A percentile compares a stretch with the other conserved stretches of the same genome.
Evolutionary conservation across 2,797 vertebrate species (phyloP).

Genomic region (Otus scops): DNA sequence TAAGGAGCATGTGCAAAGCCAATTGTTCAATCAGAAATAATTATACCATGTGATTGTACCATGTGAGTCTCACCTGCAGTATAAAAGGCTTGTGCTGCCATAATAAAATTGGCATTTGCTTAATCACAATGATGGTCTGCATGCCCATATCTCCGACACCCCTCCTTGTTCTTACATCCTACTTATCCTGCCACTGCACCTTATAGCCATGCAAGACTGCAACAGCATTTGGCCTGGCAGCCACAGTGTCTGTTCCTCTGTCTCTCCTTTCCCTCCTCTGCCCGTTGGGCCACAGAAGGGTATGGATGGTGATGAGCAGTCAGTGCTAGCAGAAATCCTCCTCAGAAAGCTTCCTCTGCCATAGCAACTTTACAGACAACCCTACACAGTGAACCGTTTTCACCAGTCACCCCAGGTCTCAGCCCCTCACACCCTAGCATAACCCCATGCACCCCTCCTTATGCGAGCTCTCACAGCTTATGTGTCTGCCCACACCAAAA

Average conservation of each 20-base stretch:
- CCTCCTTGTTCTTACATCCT: not conserved
- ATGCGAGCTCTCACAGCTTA: not conserved
- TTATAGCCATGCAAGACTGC: fast-evolving
- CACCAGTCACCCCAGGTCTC: not conserved
- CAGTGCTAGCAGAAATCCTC: not conserved
- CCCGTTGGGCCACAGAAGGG: not conserved
- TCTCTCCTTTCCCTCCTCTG: not conserved
- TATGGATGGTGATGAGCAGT: not conserved
- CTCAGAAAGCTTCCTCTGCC: not conserved
- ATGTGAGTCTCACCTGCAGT: no score
- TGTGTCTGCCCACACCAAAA: not conserved
- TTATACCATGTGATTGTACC: no score
- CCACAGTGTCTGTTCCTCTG: not conserved
- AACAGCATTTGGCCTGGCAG: not conserved
- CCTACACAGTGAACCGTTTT: not conserved
- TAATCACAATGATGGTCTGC: no score
- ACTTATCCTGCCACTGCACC: not conserved
- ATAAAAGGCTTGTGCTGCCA: no score
- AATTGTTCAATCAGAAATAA: no score
- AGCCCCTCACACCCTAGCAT: not conserved
- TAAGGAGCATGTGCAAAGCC: no score
- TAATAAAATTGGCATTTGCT: no score
- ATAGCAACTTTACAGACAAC: not conserved
- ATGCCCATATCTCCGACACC: no score
- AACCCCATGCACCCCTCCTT: not conserved